Evolutionary conservation across 2,113 vertebrate genomes (phyloP), one percentile per base, ranked within the genome.

Genomic region (Orcinus orca): DNA sequence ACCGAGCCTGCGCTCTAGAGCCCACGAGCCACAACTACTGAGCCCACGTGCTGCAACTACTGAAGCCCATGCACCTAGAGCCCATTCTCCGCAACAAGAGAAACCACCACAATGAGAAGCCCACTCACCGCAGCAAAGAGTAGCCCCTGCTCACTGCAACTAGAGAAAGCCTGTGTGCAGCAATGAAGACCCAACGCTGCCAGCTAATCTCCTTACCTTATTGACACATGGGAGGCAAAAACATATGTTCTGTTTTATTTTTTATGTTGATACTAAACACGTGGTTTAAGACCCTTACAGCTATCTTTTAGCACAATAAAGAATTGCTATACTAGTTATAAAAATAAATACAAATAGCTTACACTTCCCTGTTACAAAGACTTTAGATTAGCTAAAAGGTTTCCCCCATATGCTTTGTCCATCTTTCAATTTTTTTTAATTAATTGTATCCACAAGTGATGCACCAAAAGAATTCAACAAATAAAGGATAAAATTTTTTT

Each of bases 331-430:
- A 70, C 21, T 26, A 55, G 79, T 60, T 89, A 50, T 18, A 23
- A 85, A 95, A 96, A 77, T 50, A 82, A 62, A 70, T 53, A 47
- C 29, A 68, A 94, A 92, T 23, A 88, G 9, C 60, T 81, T 87
- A 83, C 5, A 21, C 53, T 88, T 86, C 26, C 20, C n/a, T 88
- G 29, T 58, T 73, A 53, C 36, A 47, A 62, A 58, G 63, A 31
- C 6, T 80, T 55, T 47, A 55, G 25, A 31, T 26, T 50, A n/a
- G 38, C 38, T 33, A 70, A 79, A 70, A 70, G 36, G 47, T 18
- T 86, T 71, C 12, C 17, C 41, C 17, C 8, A 38, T 20, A 12
- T 17, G 17, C 33, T 73, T 44, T 92, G 67, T 50, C 65, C 47
- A 73, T 38, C 60, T 87, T 87, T 47, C 73, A 73, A 62, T 58